These are phyloP conservation scores for Rhipidura dahli DNA, from an alignment of 2,113 vertebrate species.

Conservation along the genomic window DNA sequence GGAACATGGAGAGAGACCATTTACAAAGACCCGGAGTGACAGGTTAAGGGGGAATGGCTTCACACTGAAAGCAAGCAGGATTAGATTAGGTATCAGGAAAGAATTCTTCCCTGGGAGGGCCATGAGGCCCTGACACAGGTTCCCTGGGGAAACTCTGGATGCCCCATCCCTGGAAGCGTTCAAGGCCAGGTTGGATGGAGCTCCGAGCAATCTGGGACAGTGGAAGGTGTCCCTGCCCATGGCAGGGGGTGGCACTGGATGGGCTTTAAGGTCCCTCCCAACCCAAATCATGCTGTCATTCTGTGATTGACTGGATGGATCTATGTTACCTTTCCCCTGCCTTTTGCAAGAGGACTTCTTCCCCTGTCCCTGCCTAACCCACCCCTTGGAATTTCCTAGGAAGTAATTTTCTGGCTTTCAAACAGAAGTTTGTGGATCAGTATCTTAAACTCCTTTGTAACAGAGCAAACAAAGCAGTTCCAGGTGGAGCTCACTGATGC, in stretches of 20 bases:
- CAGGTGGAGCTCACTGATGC: background rate
- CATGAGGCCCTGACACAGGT: background rate
- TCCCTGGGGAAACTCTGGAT: background rate
- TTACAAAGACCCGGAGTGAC: background rate
- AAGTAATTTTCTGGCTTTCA: background rate
- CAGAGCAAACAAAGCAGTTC: conserved; percentile 2
- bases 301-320: background rate
- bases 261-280: background rate
- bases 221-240: background rate
- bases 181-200: background rate
- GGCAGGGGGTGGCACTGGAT: background rate
- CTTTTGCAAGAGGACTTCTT: background rate
- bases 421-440: background rate
- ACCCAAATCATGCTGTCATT: background rate
- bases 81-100: too few relatives aligned
- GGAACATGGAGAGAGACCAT: too few relatives aligned
- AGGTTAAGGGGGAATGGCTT: background rate
- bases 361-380: accelerated
- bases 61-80: background rate
- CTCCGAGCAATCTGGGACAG: background rate
- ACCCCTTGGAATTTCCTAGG: background rate
- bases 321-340: background rate
- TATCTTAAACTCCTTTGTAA: background rate
- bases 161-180: background rate
- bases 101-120: background rate